These are phyloP conservation scores for Leuciscus idus DNA, from an alignment of 2,113 vertebrate species.

Conservation along the genomic window DNA sequence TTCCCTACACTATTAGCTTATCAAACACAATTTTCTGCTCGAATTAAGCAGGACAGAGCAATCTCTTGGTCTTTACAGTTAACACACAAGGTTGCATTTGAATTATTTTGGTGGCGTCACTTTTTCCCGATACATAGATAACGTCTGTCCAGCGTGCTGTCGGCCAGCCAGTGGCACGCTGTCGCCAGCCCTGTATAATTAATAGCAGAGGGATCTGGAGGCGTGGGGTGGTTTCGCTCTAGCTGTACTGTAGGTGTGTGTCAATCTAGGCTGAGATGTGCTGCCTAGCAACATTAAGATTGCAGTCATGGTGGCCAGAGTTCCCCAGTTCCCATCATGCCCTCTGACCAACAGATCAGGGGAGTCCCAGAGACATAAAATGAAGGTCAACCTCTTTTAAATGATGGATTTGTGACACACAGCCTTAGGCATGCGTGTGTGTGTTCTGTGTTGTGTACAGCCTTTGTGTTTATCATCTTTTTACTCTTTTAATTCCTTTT, in stretches of 20 bases:
- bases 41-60: neutral
- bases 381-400: conserved; percentile 66
- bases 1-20: neutral
- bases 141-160: neutral
- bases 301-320: conserved; percentile 50
- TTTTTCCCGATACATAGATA: conserved; percentile 10
- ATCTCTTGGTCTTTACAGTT: neutral
- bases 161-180: neutral
- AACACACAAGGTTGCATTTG: neutral
- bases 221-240: conserved; percentile 19
- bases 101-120: neutral
- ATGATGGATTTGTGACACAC: conserved; percentile 46
- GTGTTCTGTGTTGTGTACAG: neutral
- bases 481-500: no score
- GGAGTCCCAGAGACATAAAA: conserved; percentile 49
- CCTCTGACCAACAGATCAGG: conserved; percentile 55
- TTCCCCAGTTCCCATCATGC: conserved; percentile 67
- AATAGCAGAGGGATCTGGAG: conserved; percentile 41
- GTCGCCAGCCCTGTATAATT: conserved; percentile 39
- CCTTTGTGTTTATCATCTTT: neutral
- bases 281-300: conserved; percentile 48
- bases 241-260: conserved; percentile 26
- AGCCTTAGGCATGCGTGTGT: neutral
- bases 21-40: neutral
- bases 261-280: conserved; percentile 16